A percentile compares a stretch with the other conserved stretches of the same genome.
These are phyloP conservation scores for Watsonalla binaria DNA, from an alignment of 2,888 invertebrate genomes.

Conservation along the genomic window DNA sequence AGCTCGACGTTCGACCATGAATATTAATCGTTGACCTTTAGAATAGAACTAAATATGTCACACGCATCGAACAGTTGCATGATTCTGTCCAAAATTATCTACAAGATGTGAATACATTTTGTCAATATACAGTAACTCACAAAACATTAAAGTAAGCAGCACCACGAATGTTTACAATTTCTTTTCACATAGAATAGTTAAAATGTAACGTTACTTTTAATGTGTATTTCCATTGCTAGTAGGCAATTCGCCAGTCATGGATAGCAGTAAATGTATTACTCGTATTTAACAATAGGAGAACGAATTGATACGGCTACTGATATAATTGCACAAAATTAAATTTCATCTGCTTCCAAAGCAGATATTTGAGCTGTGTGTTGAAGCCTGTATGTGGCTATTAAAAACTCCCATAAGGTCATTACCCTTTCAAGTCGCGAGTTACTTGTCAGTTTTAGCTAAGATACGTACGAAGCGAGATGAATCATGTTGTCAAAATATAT, in stretches of 20 bases:
- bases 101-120: slow-evolving; percentile 13
- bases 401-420: slow-evolving; percentile 5
- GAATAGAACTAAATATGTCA: slow-evolving; percentile 26
- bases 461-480: background rate
- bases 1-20: background rate
- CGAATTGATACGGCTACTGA: slow-evolving; percentile 13
- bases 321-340: slow-evolving; percentile 13
- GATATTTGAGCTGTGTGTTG: slow-evolving; percentile 7
- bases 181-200: slow-evolving; percentile 32
- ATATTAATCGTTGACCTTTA: background rate
- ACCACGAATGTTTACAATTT: slow-evolving; percentile 33
- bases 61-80: slow-evolving; percentile 8
- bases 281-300: slow-evolving; percentile 14
- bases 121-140: slow-evolving; percentile 10
- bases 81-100: slow-evolving; percentile 25
- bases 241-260: slow-evolving; percentile 22
- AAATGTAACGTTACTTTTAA: slow-evolving; percentile 34
- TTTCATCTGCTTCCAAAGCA: slow-evolving; percentile 6
- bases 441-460: background rate
- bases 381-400: slow-evolving; percentile 6
- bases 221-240: slow-evolving; percentile 13
- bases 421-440: slow-evolving; percentile 4
- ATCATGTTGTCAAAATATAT: background rate
- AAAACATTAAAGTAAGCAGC: slow-evolving; percentile 5
- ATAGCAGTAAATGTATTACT: slow-evolving; percentile 28